Evolutionary conservation across 2,888 invertebrate genomes (phyloP).

Genomic region (Auanema sp.): DNA sequence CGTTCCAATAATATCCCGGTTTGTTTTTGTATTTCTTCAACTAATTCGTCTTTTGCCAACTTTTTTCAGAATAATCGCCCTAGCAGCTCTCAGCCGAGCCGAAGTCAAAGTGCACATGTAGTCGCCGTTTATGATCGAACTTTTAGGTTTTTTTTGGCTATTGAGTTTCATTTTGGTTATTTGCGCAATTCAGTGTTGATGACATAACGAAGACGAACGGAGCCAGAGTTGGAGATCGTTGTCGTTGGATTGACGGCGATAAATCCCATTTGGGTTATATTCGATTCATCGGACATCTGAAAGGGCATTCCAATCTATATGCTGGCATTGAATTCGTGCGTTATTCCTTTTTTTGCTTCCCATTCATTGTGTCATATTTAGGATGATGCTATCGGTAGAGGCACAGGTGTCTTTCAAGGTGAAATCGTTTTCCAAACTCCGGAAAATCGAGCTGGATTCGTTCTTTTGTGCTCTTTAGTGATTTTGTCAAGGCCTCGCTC

Average conservation of each 20-base stretch:
- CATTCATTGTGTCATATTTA: conserved; percentile 44
- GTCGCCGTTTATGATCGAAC: conserved; percentile 18
- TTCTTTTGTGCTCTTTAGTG: conserved; percentile 65
- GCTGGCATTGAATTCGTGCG: conserved; percentile 71
- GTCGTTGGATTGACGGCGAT: conserved; percentile 67
- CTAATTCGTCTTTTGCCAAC: too few species aligned
- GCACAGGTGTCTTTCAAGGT: conserved; percentile 69
- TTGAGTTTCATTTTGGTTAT: conserved; percentile 3
- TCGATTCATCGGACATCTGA: conserved; percentile 69
- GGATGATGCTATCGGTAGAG: conserved; percentile 69
- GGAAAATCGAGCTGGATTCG: conserved; percentile 68
- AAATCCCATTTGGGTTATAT: conserved; percentile 68
- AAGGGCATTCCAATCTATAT: conserved; percentile 66
- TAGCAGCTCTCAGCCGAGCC: conserved; percentile 25
- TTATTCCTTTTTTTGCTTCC: conserved; percentile 1
- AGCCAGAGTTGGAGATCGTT: conserved; percentile 66
- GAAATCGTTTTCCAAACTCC: conserved; percentile 67
- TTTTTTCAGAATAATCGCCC: not conserved
- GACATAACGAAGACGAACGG: conserved; percentile 17
- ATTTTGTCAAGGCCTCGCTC: conserved; percentile 11
- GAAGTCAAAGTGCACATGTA: conserved; percentile 36
- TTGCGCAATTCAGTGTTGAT: conserved; percentile 24
- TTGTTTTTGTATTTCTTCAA: too few species aligned
- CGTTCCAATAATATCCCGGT: too few species aligned
- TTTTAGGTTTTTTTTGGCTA: conserved; percentile 6